These are phyloP conservation scores for Seira sanloemensis DNA, from an alignment of 2,888 invertebrate species.

Conservation along the genomic window DNA sequence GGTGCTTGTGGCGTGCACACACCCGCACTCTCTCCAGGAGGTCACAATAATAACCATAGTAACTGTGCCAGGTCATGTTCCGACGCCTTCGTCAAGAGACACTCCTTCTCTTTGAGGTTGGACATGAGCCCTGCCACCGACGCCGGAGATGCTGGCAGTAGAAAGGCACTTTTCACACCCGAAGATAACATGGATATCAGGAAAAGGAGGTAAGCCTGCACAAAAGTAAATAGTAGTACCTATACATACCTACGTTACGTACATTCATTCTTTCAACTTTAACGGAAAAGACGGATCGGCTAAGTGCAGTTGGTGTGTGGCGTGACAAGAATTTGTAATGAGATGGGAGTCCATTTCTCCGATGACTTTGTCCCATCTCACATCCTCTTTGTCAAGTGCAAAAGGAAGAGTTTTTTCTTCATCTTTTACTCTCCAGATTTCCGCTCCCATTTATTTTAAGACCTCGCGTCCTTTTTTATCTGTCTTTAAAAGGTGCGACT, in stretches of 20 bases:
- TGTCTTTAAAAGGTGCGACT: constrained; percentile 44
- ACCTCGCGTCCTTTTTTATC: not conserved
- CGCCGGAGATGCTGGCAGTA: constrained; percentile 52
- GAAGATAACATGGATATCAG: constrained; percentile 52
- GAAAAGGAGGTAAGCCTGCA: constrained; percentile 39
- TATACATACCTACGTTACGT: too few species aligned
- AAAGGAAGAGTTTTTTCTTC: not conserved
- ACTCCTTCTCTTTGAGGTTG: constrained; percentile 56
- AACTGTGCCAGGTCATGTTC: constrained; percentile 64
- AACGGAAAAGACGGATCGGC: constrained; percentile 21
- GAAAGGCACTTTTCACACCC: constrained; percentile 54
- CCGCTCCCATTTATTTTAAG: not conserved
- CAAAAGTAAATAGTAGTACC: constrained; percentile 5
- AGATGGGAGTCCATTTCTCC: not conserved
- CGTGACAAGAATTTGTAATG: constrained; percentile 40
- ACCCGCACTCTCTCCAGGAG: not conserved
- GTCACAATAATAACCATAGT: constrained; percentile 46
- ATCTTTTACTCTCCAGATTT: not conserved
- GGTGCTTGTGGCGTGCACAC: not conserved
- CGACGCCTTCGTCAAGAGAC: constrained; percentile 51
- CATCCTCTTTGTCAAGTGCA: not conserved
- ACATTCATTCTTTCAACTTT: too few species aligned
- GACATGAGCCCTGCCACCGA: constrained; percentile 56
- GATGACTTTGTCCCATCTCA: not conserved
- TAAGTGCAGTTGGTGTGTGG: constrained; percentile 19